Conservation (phyloP, 2,888 invertebrate species). For the Acanthosepion lycidas region DNA sequence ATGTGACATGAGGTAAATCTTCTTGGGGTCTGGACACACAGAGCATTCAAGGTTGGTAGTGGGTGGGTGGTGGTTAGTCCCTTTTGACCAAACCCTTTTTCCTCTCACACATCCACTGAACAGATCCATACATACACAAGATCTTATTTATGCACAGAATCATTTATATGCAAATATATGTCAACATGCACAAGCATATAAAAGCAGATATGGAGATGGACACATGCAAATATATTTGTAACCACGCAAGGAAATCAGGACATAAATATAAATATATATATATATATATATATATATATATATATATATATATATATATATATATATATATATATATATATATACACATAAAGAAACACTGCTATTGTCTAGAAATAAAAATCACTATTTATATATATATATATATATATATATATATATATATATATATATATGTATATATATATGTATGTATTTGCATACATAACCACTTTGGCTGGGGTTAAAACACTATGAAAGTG, state of each 20-base stretch:
- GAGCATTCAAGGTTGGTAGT: not conserved
- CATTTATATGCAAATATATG: not conserved
- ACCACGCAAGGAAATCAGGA: not conserved
- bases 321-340: too few species aligned
- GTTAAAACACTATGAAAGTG: too few species aligned
- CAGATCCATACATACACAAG: not conserved
- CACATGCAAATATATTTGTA: not conserved
- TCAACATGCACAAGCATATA: not conserved
- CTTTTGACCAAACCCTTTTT: not conserved
- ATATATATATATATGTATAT: not conserved
- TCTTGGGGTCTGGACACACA: not conserved
- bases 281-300: not conserved
- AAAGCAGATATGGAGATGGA: not conserved
- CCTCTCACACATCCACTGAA: not conserved
- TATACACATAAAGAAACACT: not conserved
- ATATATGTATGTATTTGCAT: too few species aligned
- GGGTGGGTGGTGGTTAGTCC: not conserved
- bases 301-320: not conserved
- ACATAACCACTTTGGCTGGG: too few species aligned
- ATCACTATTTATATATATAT: not conserved
- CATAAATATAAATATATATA: not conserved
- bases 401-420: not conserved
- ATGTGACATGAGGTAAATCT: constrained; percentile 6
- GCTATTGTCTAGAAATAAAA: not conserved
- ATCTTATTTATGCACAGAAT: not conserved